phyloP scores from a whole-genome alignment of 2,888 invertebrate genomes.

The Drosophila helvetica region DNA sequence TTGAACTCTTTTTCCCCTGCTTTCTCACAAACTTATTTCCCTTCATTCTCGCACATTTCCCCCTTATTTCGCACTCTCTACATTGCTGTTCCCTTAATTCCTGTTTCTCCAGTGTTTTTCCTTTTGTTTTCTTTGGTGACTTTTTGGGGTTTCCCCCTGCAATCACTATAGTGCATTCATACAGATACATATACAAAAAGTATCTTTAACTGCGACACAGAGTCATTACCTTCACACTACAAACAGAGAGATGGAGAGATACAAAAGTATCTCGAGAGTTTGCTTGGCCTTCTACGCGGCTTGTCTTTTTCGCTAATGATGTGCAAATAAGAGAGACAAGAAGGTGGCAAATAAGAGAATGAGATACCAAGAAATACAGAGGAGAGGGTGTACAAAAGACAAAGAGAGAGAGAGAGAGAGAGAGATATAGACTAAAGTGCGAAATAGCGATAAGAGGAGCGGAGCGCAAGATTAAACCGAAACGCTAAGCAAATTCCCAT shows the following conservation, averaged over 20 bases:
- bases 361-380: constrained; percentile 7
- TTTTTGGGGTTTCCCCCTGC: constrained; percentile 37
- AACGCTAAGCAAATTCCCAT: constrained; percentile 1
- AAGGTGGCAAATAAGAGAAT: constrained; percentile 11
- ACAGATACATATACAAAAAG: constrained; percentile 6
- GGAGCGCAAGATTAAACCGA: constrained; percentile 9
- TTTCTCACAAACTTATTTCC: not conserved
- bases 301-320: constrained; percentile 59
- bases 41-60: not conserved
- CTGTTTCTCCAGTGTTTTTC: not conserved
- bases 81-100: not conserved
- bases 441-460: not conserved
- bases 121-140: not conserved
- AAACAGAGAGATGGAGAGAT: constrained; percentile 22
- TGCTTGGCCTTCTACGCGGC: constrained; percentile 4
- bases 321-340: constrained; percentile 60
- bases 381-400: not conserved
- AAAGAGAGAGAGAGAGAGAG: constrained; percentile 5
- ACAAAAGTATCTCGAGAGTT: constrained; percentile 30
- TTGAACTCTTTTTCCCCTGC: constrained; percentile 9
- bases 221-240: not conserved
- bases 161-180: not conserved
- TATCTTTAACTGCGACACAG: constrained; percentile 17
- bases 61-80: not conserved
- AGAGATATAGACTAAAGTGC: not conserved